Percentiles rank a stretch among this genome's conserved stretches.
Evolutionary conservation across 2,797 vertebrate species (phyloP).

Genomic region (Neopelma chrysocephalum): DNA sequence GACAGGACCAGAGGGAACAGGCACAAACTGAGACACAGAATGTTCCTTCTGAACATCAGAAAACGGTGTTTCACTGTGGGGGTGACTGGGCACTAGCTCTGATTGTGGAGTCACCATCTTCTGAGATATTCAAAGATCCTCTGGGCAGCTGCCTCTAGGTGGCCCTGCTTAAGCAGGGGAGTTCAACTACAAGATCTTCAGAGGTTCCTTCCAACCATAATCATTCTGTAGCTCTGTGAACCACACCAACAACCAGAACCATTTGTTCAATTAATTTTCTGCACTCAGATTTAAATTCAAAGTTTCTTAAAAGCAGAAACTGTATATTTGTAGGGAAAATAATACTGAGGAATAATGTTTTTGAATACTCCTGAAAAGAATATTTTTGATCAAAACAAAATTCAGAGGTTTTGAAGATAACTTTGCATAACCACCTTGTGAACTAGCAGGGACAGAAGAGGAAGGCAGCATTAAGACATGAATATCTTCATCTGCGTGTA

Average conservation of each 20-base stretch:
- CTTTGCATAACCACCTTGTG: neutral
- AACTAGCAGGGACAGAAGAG: neutral
- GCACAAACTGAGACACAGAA: neutral
- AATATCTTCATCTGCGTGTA: rapidly evolving
- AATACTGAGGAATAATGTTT: neutral
- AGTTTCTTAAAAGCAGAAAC: neutral
- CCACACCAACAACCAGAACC: neutral
- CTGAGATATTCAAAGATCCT: neutral
- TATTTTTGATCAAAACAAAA: neutral
- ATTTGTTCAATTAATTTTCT: neutral
- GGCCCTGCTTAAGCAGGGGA: neutral
- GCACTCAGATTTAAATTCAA: neutral
- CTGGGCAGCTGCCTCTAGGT: neutral
- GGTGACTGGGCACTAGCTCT: neutral
- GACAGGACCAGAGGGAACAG: neutral
- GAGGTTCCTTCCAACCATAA: rapidly evolving
- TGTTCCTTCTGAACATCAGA: neutral
- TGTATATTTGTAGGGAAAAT: neutral
- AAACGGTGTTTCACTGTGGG: neutral
- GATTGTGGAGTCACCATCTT: neutral
- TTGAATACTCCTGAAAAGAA: neutral
- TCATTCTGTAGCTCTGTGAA: neutral
- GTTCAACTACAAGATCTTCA: neutral
- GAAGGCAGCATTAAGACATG: neutral
- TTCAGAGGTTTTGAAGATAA: neutral